phyloP scores from a whole-genome alignment of 1,140 invertebrate species.

The Atta cephalotes region DNA sequence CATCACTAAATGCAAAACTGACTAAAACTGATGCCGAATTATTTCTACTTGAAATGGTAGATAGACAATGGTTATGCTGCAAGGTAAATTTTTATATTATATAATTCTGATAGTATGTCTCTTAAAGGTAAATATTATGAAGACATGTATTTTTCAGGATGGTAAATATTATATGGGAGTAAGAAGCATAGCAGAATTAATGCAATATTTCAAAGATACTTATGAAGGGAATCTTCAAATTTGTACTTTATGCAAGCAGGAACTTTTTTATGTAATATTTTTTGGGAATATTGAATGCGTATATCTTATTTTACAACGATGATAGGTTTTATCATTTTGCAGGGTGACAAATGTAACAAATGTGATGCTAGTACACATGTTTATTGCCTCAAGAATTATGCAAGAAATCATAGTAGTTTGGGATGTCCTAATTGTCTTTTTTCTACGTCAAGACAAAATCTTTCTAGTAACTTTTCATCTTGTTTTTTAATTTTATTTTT shows the following conservation, averaged over 20 bases:
- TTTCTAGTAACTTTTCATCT: constrained; percentile 13
- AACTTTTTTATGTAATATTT: constrained; percentile 80
- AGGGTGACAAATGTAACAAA: constrained; percentile 77
- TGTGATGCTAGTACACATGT: constrained; percentile 74
- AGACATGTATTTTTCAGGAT: constrained; percentile 64
- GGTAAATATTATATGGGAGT: constrained; percentile 80
- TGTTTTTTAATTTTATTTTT: constrained; percentile 1
- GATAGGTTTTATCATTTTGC: constrained; percentile 26
- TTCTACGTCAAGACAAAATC: neutral
- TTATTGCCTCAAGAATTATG: constrained; percentile 73
- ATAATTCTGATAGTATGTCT: constrained; percentile 4
- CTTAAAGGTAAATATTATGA: constrained; percentile 40
- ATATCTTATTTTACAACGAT: constrained; percentile 8
- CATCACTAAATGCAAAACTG: constrained; percentile 68
- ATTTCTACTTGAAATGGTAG: constrained; percentile 75
- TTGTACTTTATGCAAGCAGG: constrained; percentile 80
- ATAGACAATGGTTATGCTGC: constrained; percentile 75
- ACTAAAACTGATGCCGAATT: constrained; percentile 72
- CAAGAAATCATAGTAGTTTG: constrained; percentile 49
- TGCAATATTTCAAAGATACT: constrained; percentile 79
- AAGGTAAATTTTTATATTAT: constrained; percentile 68
- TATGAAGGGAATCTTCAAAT: constrained; percentile 73
- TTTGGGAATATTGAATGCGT: neutral
- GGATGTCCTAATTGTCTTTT: constrained; percentile 75
- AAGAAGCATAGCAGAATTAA: constrained; percentile 80